phyloP scores from a whole-genome alignment of 2,888 invertebrate species.

The Drosophila nigritarsus region DNA sequence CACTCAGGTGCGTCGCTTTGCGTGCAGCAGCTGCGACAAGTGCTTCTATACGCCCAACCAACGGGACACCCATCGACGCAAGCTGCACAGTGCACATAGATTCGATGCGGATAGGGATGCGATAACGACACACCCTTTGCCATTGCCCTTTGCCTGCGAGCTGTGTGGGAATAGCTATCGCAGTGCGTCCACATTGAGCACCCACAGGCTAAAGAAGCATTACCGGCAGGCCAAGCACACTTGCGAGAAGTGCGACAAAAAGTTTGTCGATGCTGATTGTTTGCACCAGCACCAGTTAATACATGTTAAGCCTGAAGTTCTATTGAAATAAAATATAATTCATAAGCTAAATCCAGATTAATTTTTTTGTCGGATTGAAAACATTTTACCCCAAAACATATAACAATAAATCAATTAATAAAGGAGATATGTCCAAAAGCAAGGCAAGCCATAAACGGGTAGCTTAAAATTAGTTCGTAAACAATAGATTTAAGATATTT shows the following conservation, averaged over 20 bases:
- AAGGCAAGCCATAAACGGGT: neutral
- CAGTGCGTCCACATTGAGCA: conserved; percentile 68
- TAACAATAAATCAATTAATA: neutral
- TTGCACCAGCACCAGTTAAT: conserved; percentile 54
- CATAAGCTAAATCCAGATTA: neutral
- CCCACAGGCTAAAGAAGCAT: conserved; percentile 68
- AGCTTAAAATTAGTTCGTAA: neutral
- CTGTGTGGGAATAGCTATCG: conserved; percentile 67
- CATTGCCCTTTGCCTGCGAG: conserved; percentile 66
- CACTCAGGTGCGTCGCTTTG: conserved; percentile 58
- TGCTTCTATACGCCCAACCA: conserved; percentile 68
- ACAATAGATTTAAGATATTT: neutral
- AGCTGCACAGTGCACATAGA: conserved; percentile 50
- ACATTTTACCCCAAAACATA: neutral
- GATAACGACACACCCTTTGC: conserved; percentile 22
- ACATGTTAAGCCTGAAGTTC: conserved; percentile 36
- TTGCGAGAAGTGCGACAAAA: conserved; percentile 64
- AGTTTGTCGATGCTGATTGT: conserved; percentile 53
- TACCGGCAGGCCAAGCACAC: conserved; percentile 53
- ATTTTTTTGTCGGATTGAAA: neutral
- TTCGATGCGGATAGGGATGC: neutral
- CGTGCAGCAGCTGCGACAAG: conserved; percentile 62
- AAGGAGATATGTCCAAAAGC: neutral
- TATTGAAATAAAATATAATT: neutral
- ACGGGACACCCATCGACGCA: conserved; percentile 68